Conservation (phyloP, 2,113 vertebrate species). For the Brachypodius melanocephalos region DNA sequence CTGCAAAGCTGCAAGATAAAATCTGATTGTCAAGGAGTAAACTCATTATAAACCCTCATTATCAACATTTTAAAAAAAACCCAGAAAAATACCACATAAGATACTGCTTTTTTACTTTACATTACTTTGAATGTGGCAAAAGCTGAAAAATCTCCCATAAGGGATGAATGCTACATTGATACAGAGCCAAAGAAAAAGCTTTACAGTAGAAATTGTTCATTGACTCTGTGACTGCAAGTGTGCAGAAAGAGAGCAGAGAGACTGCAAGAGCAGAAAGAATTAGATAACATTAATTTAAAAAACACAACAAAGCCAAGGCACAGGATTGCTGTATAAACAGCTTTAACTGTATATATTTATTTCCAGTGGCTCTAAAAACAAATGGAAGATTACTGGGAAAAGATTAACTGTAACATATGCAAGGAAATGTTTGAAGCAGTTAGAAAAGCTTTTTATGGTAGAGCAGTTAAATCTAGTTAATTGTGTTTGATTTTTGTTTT, state of each 20-base stretch:
- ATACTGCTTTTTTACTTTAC: not conserved
- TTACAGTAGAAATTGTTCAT: conserved; percentile 11
- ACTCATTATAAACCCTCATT: not conserved
- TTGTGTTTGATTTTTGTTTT: conserved; percentile 31
- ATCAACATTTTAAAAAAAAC: not conserved
- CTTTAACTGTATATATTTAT: conserved; percentile 19
- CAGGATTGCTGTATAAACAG: not conserved
- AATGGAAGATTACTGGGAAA: conserved; percentile 33
- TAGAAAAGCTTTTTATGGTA: conserved; percentile 30
- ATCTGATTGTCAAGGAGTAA: not conserved
- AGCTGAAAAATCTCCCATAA: not conserved
- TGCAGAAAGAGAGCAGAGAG: not conserved
- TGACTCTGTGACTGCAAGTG: conserved; percentile 7
- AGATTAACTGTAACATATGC: conserved; percentile 43
- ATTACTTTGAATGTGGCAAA: not conserved
- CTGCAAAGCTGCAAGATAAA: not conserved
- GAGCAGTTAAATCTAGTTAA: not conserved
- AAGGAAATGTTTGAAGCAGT: conserved; percentile 6
- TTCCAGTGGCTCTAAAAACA: conserved; percentile 29
- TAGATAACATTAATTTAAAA: conserved; percentile 6
- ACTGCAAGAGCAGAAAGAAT: conserved; percentile 18
- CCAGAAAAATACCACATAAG: not conserved
- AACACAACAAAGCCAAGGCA: not conserved
- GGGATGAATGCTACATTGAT: not conserved
- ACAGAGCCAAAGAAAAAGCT: not conserved